phyloP scores from a whole-genome alignment of 2,113 vertebrate species.

The Mirounga angustirostris region DNA sequence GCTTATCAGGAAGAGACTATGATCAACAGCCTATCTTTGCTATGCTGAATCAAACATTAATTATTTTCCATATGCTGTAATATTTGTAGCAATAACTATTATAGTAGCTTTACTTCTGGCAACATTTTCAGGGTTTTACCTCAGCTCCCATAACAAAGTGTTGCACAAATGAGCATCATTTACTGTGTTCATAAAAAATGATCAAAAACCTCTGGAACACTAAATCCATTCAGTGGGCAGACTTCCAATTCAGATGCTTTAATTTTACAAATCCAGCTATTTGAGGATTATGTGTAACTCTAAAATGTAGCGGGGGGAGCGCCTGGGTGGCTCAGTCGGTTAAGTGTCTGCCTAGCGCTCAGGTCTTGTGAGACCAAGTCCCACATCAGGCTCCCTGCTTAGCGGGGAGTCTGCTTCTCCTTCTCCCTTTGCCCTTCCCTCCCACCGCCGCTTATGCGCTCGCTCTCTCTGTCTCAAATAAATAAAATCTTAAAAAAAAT shows the following conservation, averaged over 20 bases:
- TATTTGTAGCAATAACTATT: background rate
- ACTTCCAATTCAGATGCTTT: background rate
- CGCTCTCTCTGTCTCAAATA: too few species aligned
- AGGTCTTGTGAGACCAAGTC: background rate
- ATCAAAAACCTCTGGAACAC: background rate
- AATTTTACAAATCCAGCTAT: background rate
- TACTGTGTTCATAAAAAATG: slow-evolving; percentile 2
- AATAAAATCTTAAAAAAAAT: too few species aligned
- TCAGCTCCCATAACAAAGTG: background rate
- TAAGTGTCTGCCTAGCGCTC: background rate
- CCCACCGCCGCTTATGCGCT: background rate
- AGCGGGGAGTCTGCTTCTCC: background rate
- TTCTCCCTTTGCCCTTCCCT: background rate
- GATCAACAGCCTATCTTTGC: background rate
- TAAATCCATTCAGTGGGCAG: background rate
- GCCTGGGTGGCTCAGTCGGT: background rate
- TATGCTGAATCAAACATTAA: background rate
- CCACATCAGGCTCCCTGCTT: too few species aligned
- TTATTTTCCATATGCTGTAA: background rate
- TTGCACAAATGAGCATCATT: background rate
- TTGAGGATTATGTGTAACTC: background rate
- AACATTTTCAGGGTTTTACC: slow-evolving; percentile 21
- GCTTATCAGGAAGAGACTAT: background rate
- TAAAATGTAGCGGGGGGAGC: background rate
- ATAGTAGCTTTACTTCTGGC: background rate